Conservation (phyloP, 2,797 vertebrate species). For the Thamnophis elegans region DNA sequence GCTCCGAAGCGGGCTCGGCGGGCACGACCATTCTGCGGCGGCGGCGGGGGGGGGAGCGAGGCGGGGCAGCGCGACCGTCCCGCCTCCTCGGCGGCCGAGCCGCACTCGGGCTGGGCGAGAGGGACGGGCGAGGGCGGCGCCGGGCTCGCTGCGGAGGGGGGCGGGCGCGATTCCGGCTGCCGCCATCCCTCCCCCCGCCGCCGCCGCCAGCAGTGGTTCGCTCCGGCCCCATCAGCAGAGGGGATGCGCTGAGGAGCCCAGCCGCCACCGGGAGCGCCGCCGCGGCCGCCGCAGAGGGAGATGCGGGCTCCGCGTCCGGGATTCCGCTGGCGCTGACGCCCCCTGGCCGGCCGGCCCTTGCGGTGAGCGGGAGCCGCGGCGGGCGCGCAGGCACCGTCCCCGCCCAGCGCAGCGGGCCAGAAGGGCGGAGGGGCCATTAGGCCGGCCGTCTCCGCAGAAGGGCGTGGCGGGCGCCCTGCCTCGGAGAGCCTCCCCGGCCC, state of each 20-base stretch:
- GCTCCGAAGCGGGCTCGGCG: not conserved
- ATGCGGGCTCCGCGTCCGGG: not conserved
- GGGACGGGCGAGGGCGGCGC: too few species aligned
- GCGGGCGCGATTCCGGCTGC: too few species aligned
- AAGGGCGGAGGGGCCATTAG: not conserved
- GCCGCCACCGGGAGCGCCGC: not conserved
- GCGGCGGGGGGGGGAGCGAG: not conserved
- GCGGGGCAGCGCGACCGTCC: not conserved
- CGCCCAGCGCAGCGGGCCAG: not conserved
- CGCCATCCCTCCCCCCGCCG: too few species aligned
- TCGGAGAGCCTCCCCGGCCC: not conserved
- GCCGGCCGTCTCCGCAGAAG: not conserved
- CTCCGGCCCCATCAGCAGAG: slow-evolving; percentile 1
- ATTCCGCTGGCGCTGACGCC: not conserved
- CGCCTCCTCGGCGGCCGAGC: not conserved
- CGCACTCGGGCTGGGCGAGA: not conserved
- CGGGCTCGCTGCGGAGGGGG: not conserved
- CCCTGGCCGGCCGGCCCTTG: not conserved
- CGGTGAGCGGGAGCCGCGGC: not conserved
- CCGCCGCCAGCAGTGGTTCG: not conserved
- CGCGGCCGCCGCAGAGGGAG: not conserved
- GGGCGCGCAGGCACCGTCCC: not conserved
- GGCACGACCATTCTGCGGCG: not conserved
- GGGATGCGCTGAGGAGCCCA: slow-evolving; percentile 4
- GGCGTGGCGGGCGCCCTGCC: not conserved